Conservation (phyloP, 2,113 vertebrate genomes). For the Mustela lutreola region DNA sequence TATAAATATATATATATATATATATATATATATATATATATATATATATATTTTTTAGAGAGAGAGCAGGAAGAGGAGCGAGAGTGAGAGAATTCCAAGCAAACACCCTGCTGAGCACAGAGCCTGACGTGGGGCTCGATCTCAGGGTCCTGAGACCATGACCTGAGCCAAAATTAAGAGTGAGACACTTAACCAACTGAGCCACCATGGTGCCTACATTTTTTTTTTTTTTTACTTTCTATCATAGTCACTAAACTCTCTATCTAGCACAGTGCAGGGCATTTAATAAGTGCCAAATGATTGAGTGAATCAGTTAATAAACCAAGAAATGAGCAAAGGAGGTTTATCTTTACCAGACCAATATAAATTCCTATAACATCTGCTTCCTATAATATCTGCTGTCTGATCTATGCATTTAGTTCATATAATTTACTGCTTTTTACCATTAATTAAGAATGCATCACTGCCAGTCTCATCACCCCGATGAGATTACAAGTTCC, state of each 20-base stretch:
- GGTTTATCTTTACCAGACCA: neutral
- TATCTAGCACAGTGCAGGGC: neutral
- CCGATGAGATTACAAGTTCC: neutral
- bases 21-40: too few species aligned
- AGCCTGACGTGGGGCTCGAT: neutral
- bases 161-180: neutral
- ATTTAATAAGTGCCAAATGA: neutral
- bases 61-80: neutral
- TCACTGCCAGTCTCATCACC: neutral
- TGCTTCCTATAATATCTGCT: neutral
- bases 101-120: neutral
- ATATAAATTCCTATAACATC: neutral
- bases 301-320: neutral
- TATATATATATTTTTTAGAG: neutral
- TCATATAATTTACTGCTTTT: neutral
- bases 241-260: neutral
- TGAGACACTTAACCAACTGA: neutral
- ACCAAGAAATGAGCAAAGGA: neutral
- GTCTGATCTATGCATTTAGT: neutral
- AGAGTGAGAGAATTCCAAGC: neutral
- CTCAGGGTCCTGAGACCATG: neutral
- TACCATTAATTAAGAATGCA: constrained; percentile 23
- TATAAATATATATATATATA: too few species aligned
- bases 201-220: neutral
- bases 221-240: neutral